phyloP scores from a whole-genome alignment of 92 coral and sea anemone genomes.

The Palythoa heliodiscus region DNA sequence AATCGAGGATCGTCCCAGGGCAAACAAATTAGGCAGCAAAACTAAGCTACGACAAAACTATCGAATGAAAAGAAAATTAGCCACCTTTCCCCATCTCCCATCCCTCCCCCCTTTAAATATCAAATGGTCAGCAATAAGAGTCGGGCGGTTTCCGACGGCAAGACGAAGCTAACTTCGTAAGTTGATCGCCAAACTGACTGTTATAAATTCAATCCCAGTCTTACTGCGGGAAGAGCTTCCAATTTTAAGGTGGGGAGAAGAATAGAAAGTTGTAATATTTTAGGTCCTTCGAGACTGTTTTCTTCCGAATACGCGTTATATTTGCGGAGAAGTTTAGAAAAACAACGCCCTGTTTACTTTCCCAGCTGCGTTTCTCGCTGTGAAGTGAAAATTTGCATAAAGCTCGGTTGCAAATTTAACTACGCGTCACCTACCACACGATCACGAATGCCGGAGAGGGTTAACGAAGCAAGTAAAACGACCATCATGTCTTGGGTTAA shows the following conservation, averaged over 20 bases:
- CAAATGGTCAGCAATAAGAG: no score
- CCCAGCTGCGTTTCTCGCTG: conserved; percentile 3
- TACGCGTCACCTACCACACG: conserved; percentile 20
- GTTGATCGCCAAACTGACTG: not conserved
- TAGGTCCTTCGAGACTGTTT: not conserved
- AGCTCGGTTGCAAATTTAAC: conserved; percentile 37
- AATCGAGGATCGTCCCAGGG: no score
- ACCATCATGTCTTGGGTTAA: conserved; percentile 83
- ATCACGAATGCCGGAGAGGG: conserved; percentile 38
- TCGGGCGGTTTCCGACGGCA: not conserved
- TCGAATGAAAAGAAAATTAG: no score
- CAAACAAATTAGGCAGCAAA: no score
- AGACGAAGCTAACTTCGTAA: conserved; percentile 8
- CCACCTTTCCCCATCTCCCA: no score
- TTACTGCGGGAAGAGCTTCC: not conserved
- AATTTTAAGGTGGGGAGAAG: conserved; percentile 1
- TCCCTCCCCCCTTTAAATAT: no score
- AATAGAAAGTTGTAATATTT: not conserved
- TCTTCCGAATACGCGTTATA: not conserved
- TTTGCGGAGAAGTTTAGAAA: not conserved
- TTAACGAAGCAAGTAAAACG: not conserved
- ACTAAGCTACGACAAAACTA: no score
- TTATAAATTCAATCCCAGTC: not conserved
- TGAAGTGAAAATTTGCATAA: conserved; percentile 35
- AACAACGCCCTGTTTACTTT: conserved; percentile 10